Percentiles rank a stretch among this genome's conserved stretches.
These are phyloP conservation scores for Huso huso DNA, from an alignment of 2,797 vertebrate genomes.

Conservation along the genomic window DNA sequence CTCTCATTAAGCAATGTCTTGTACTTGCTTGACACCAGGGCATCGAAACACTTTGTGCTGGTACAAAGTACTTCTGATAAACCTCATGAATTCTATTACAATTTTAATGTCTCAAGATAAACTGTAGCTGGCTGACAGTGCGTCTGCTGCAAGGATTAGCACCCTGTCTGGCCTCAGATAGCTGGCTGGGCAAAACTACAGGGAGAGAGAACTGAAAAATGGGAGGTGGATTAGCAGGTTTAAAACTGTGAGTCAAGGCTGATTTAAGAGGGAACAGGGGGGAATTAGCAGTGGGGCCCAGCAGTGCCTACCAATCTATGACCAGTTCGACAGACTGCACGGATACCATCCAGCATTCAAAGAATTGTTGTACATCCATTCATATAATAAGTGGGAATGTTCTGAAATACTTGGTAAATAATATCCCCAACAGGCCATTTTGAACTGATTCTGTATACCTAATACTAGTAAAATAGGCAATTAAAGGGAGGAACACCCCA, in stretches of 20 bases:
- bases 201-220: conserved; percentile 2
- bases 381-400: no score
- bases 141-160: conserved; percentile 42
- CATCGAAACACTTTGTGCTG: background rate
- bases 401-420: no score
- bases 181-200: conserved; percentile 9
- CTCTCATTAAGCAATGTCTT: background rate
- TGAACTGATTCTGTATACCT: no score
- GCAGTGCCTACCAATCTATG: conserved; percentile 7
- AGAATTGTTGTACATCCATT: no score
- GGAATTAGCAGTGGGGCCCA: conserved; percentile 1
- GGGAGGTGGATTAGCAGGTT: conserved; percentile 14
- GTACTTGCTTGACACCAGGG: conserved; percentile 2
- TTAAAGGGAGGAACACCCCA: no score
- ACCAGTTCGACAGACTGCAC: conserved; percentile 8
- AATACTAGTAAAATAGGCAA: no score
- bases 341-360: conserved; percentile 1
- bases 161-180: conserved; percentile 28
- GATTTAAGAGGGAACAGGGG: conserved; percentile 4
- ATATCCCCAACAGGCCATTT: no score
- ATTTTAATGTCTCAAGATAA: conserved; percentile 32
- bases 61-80: conserved; percentile 16
- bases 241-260: conserved; percentile 12
- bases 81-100: conserved; percentile 23
- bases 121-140: conserved; percentile 35